phyloP scores from a whole-genome alignment of 1,140 invertebrate genomes.

The Drosophila dunni region DNA sequence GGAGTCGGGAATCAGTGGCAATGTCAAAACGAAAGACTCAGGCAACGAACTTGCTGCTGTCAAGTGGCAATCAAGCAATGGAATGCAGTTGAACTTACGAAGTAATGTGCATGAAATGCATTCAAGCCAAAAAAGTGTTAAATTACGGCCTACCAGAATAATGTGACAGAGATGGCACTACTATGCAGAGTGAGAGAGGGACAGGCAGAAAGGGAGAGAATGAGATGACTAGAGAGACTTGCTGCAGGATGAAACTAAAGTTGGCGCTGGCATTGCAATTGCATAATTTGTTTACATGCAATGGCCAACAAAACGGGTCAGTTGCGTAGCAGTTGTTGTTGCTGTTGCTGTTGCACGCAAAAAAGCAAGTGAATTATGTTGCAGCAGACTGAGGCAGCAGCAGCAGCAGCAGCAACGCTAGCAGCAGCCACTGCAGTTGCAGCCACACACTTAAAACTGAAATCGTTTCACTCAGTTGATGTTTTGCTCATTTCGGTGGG shows the following conservation, averaged over 20 bases:
- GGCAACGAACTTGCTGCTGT: slow-evolving; percentile 72
- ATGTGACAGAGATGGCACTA: slow-evolving; percentile 6
- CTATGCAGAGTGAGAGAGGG: slow-evolving; percentile 10
- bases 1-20: slow-evolving; percentile 28
- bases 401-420: not conserved
- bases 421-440: slow-evolving; percentile 10
- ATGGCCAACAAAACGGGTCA: slow-evolving; percentile 75
- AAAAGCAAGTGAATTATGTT: slow-evolving; percentile 69
- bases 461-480: slow-evolving; percentile 43
- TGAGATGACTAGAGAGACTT: slow-evolving; percentile 31
- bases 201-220: slow-evolving; percentile 7
- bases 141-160: slow-evolving; percentile 60
- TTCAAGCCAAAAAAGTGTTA: slow-evolving; percentile 68
- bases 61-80: slow-evolving; percentile 65
- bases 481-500: slow-evolving; percentile 42
- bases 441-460: slow-evolving; percentile 50
- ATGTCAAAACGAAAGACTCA: slow-evolving; percentile 57
- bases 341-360: slow-evolving; percentile 60
- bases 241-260: slow-evolving; percentile 13
- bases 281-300: slow-evolving; percentile 79
- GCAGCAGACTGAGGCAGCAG: slow-evolving; percentile 31
- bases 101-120: slow-evolving; percentile 66
- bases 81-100: slow-evolving; percentile 68
- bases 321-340: slow-evolving; percentile 56
- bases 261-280: slow-evolving; percentile 60